phyloP scores from a whole-genome alignment of 2,113 vertebrate species.

The Muntiacus muntjak region DNA sequence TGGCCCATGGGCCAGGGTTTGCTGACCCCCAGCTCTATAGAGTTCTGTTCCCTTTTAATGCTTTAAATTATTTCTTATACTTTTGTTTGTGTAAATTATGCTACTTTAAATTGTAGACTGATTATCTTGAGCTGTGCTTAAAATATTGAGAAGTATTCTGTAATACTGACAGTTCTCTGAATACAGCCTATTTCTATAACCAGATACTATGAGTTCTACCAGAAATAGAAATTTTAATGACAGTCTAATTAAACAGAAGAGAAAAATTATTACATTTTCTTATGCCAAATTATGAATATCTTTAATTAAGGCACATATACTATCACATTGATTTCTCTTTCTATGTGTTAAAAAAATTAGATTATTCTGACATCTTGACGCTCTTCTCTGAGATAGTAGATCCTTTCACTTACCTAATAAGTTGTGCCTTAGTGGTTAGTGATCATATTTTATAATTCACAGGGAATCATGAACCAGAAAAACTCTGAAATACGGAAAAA shows the following conservation, averaged over 20 bases:
- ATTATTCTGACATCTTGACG: background rate
- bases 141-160: slow-evolving; percentile 17
- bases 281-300: slow-evolving; percentile 32
- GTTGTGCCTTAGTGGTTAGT: background rate
- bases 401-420: background rate
- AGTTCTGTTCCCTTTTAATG: background rate
- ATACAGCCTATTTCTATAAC: slow-evolving; percentile 45
- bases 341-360: background rate
- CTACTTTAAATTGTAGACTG: background rate
- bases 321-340: background rate
- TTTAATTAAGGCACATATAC: slow-evolving; percentile 42
- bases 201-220: slow-evolving; percentile 39
- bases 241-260: slow-evolving; percentile 61
- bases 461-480: background rate
- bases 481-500: slow-evolving; percentile 14
- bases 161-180: slow-evolving; percentile 28
- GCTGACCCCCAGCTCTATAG: background rate
- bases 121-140: slow-evolving; percentile 3
- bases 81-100: background rate
- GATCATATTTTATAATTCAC: background rate
- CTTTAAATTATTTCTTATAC: background rate
- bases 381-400: background rate
- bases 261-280: slow-evolving; percentile 51
- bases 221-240: slow-evolving; percentile 63
- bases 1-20: background rate